Conservation (phyloP, 2,888 invertebrate genomes). For the Heliconius ismenius region DNA sequence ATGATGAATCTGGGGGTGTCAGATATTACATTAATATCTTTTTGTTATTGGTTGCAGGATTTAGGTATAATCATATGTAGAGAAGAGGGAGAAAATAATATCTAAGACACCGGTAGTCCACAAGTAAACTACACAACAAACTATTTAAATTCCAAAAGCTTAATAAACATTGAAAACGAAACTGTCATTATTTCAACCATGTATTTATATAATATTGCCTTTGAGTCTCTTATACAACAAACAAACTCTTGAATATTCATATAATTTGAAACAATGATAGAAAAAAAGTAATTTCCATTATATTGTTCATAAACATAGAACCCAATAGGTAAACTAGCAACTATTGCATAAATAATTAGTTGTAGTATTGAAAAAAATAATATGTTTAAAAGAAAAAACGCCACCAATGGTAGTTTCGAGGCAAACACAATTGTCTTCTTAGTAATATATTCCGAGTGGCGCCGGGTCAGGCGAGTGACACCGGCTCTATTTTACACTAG, state of each 20-base stretch:
- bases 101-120: too few relatives aligned
- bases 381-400: constrained; percentile 30
- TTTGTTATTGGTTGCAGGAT: background rate
- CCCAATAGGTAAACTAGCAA: background rate
- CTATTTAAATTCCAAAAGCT: too few relatives aligned
- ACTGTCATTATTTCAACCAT: background rate
- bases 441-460: constrained; percentile 70
- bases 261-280: background rate
- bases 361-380: constrained; percentile 32
- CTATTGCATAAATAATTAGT: constrained; percentile 9
- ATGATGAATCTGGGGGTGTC: constrained; percentile 81
- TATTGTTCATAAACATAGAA: background rate
- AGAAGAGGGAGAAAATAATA: background rate
- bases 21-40: background rate
- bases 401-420: constrained; percentile 30
- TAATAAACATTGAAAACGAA: background rate
- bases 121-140: too few relatives aligned
- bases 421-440: constrained; percentile 43
- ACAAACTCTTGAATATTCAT: background rate
- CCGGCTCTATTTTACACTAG: constrained; percentile 47
- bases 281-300: background rate
- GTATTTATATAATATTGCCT: too few relatives aligned
- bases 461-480: constrained; percentile 68
- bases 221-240: background rate
- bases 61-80: background rate